phyloP scores from a whole-genome alignment of 2,888 invertebrate genomes.

The Metalampra italica region DNA sequence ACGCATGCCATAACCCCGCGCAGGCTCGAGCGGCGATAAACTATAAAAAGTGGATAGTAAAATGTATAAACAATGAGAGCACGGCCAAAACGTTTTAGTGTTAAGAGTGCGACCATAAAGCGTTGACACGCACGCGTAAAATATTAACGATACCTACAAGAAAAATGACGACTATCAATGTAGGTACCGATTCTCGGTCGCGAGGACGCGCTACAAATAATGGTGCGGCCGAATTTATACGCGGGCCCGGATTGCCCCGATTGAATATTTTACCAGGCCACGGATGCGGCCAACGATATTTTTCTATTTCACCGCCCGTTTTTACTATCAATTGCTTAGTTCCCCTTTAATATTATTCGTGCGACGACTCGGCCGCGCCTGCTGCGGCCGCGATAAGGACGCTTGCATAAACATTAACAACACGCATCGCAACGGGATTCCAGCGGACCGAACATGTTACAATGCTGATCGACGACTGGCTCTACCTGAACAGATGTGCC shows the following conservation, averaged over 20 bases:
- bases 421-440: conserved; percentile 2
- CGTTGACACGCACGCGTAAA: conserved; percentile 77
- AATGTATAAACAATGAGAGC: conserved; percentile 77
- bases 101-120: conserved; percentile 76
- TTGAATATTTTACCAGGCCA: conserved; percentile 78
- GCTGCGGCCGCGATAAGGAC: conserved; percentile 22
- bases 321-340: conserved; percentile 77
- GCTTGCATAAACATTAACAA: conserved; percentile 19
- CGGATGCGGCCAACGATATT: conserved; percentile 73
- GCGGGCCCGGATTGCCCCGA: conserved; percentile 74
- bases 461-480: not conserved
- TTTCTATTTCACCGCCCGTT: conserved; percentile 75
- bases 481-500: not conserved
- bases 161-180: conserved; percentile 77
- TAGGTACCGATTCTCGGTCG: conserved; percentile 73
- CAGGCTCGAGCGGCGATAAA: conserved; percentile 66
- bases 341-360: conserved; percentile 71
- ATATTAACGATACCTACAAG: conserved; percentile 76
- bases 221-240: conserved; percentile 73
- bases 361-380: conserved; percentile 33
- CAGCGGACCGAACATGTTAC: not conserved
- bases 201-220: conserved; percentile 74
- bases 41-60: conserved; percentile 75
- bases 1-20: conserved; percentile 57
- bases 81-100: conserved; percentile 76